Evolutionary conservation across 2,797 vertebrate species (phyloP).

Genomic region (Melanotaenia nigrans): DNA sequence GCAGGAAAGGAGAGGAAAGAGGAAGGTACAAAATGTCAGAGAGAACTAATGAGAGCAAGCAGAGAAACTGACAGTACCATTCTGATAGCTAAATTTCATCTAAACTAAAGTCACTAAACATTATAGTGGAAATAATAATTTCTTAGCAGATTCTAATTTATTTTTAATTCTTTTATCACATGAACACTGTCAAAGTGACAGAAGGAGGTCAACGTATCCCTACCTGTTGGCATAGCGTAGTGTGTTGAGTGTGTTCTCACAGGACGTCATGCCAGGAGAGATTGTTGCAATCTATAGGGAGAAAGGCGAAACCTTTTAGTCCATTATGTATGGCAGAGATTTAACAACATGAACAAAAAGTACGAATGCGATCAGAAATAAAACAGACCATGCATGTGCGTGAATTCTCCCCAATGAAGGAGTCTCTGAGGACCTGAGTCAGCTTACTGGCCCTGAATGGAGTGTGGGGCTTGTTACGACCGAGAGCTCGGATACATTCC

Average conservation of each 20-base stretch:
- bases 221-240: constrained; percentile 99
- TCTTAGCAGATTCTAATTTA: neutral
- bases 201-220: constrained; percentile 36
- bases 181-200: neutral
- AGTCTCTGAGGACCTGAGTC: constrained; percentile 97
- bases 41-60: constrained; percentile 50
- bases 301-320: constrained; percentile 4
- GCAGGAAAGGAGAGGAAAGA: constrained; percentile 44
- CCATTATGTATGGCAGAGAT: neutral
- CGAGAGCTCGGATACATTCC: constrained; percentile 97
- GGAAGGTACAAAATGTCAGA: constrained; percentile 61
- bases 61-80: constrained; percentile 33
- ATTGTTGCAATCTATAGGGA: constrained; percentile 93
- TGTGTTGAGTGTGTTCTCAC: constrained; percentile 98
- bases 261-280: constrained; percentile 98
- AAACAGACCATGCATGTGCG: constrained; percentile 95
- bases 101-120: constrained; percentile 13
- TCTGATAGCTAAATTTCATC: neutral
- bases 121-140: constrained; percentile 2
- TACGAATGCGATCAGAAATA: neutral
- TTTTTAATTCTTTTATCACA: neutral
- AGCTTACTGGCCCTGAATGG: constrained; percentile 98
- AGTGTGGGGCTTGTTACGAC: constrained; percentile 96
- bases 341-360: neutral
- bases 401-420: constrained; percentile 98